These are phyloP conservation scores for Hoplodrina blanda DNA, from an alignment of 2,888 invertebrate species.

Conservation along the genomic window DNA sequence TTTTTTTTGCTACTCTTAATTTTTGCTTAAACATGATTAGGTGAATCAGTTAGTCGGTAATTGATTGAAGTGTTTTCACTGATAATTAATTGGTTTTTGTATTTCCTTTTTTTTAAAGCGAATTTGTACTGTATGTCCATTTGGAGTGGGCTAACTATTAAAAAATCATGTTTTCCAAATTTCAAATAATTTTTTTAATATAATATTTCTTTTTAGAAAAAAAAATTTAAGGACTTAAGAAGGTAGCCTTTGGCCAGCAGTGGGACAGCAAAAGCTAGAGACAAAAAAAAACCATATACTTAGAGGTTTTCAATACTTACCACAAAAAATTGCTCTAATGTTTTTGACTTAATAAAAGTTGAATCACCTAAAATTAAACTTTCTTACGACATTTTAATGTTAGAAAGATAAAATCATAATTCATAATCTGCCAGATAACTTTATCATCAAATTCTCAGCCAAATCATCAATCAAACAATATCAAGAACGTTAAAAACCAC, in stretches of 20 bases:
- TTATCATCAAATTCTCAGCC: neutral
- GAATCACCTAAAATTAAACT: too few relatives aligned
- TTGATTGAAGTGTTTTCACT: constrained; percentile 18
- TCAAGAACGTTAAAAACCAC: neutral
- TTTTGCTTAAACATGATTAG: constrained; percentile 23
- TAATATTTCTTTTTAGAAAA: too few relatives aligned
- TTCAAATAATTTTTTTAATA: too few relatives aligned
- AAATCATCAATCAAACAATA: neutral
- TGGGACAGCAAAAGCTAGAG: too few relatives aligned
- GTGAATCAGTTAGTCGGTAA: constrained; percentile 7
- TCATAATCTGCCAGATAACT: neutral
- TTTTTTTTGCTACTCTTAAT: constrained; percentile 36
- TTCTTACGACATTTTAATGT: neutral
- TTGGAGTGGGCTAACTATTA: neutral
- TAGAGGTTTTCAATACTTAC: too few relatives aligned
- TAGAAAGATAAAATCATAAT: neutral
- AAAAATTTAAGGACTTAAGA: too few relatives aligned
- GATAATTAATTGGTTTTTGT: constrained; percentile 14
- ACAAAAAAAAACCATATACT: too few relatives aligned
- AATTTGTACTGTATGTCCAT: neutral
- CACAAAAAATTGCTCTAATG: too few relatives aligned
- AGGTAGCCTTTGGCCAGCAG: too few relatives aligned
- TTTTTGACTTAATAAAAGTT: too few relatives aligned
- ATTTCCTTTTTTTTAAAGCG: neutral
- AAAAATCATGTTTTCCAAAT: too few relatives aligned